Evolutionary conservation across 1,140 invertebrate species (phyloP).

Genomic region (Brachionus angularis): DNA sequence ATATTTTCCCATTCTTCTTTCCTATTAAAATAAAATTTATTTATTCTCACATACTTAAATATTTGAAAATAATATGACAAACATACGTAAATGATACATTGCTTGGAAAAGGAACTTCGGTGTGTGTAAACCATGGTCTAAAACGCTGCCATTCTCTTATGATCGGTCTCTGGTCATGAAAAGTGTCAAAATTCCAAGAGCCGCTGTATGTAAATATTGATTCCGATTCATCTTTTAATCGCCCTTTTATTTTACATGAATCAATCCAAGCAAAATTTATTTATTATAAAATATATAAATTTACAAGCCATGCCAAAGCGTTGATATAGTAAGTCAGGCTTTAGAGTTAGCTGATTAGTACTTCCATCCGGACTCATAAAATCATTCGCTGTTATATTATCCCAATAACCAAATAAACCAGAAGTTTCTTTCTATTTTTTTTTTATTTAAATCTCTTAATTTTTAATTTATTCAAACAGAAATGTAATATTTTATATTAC

Average conservation of each 20-base stretch:
- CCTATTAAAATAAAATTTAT: background rate
- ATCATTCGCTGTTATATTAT: slow-evolving; percentile 44
- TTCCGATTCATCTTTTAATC: slow-evolving; percentile 29
- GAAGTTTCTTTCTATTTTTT: slow-evolving; percentile 41
- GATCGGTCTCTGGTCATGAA: slow-evolving; percentile 33
- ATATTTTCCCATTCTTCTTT: background rate
- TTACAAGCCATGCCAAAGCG: slow-evolving; percentile 42
- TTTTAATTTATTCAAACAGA: background rate
- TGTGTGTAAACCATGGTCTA: slow-evolving; percentile 39
- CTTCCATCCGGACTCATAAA: slow-evolving; percentile 43
- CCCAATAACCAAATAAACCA: slow-evolving; percentile 43
- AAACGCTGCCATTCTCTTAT: slow-evolving; percentile 39
- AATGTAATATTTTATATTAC: slow-evolving; percentile 3
- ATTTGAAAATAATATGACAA: background rate
- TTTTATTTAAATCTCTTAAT: background rate
- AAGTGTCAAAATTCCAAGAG: slow-evolving; percentile 44
- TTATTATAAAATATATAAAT: background rate
- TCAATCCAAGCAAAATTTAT: too few relatives aligned
- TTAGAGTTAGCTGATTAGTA: slow-evolving; percentile 35
- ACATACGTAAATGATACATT: slow-evolving; percentile 41
- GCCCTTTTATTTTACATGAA: background rate
- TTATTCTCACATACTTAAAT: background rate
- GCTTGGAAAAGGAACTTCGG: slow-evolving; percentile 43
- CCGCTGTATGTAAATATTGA: slow-evolving; percentile 40
- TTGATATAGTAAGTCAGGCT: slow-evolving; percentile 34